Conservation (phyloP, 2,797 vertebrate genomes). For the Danio tinwini region DNA sequence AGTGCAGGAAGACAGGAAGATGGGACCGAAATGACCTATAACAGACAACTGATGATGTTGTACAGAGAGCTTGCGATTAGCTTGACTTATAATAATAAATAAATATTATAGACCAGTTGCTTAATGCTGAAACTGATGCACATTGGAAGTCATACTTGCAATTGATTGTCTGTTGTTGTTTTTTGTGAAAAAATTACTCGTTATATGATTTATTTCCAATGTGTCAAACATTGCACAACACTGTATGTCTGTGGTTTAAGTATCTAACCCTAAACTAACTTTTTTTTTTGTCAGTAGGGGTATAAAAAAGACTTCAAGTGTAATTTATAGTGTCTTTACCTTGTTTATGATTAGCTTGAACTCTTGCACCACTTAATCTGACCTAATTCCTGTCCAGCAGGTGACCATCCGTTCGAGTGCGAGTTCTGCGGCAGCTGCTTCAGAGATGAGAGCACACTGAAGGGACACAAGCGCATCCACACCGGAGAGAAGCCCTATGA, state of each 20-base stretch:
- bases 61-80: conserved; percentile 43
- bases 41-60: conserved; percentile 48
- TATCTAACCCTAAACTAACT: too few relatives aligned
- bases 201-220: neutral
- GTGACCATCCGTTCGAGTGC: conserved; percentile 95
- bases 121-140: neutral
- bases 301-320: neutral
- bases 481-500: conserved; percentile 97
- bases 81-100: conserved; percentile 30
- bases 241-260: too few relatives aligned
- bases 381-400: conserved; percentile 67
- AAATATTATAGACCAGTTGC: conserved; percentile 14
- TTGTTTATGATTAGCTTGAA: neutral
- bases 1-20: conserved; percentile 34
- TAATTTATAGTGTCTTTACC: neutral
- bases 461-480: conserved; percentile 98
- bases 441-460: conserved; percentile 96
- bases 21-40: conserved; percentile 54
- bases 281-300: neutral
- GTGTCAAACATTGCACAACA: neutral
- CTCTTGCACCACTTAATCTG: neutral
- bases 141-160: neutral
- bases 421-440: conserved; percentile 99
- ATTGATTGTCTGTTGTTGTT: neutral
- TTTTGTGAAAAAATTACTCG: neutral